Evolutionary conservation across 2,113 vertebrate species (phyloP), one percentile per base, ranked within the genome.

Genomic region (Calyptommatus sinebrachiatus): DNA sequence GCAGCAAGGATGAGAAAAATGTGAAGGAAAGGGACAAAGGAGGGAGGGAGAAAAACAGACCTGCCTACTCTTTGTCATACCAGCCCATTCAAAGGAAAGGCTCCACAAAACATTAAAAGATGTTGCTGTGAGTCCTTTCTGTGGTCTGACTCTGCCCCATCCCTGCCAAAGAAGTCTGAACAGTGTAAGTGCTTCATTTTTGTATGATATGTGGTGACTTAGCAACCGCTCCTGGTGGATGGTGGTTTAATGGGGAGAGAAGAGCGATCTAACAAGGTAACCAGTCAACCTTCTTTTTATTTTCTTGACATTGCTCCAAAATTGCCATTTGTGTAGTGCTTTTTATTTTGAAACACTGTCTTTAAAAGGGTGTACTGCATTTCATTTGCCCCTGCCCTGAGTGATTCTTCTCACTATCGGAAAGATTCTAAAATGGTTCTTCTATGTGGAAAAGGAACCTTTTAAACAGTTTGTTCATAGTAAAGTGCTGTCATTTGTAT

Each of bases 101-200:
- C 18, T 21, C 72, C 74, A 76, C 53, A 14, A 78, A 66, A 80
- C 1, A 41, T 41, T 41, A 57, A 57, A 57, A 57, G 53, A 0
- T 81, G 45, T 28, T 16, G 2, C 62, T 76, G 67, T 66, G 0
- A 16, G 41, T 45, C 28, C 45, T 75, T 67, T 12, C 66, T 79
- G 28, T 67, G 35, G 46, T 48, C 2, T 4, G 10, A 9, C 20
- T 48, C 2, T 4, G 10, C 22, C 20, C 57, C 73, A 31, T 21
- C 48, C 28, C 10, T 24, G 53, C 20, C 8, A 18, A 57, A 57
- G 53, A 57, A 16, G 53, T 18, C 53, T 57, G 53, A 78, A 65
- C 73, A n/a, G 20, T 46, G 85, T 73, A 79, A 87, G 81, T 76
- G 57, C 41, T 87, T 71, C 41, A 61, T 79, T 14, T 67, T 61